Conservation (phyloP, 2,797 vertebrate species). For the Megaceryle alcyon region DNA sequence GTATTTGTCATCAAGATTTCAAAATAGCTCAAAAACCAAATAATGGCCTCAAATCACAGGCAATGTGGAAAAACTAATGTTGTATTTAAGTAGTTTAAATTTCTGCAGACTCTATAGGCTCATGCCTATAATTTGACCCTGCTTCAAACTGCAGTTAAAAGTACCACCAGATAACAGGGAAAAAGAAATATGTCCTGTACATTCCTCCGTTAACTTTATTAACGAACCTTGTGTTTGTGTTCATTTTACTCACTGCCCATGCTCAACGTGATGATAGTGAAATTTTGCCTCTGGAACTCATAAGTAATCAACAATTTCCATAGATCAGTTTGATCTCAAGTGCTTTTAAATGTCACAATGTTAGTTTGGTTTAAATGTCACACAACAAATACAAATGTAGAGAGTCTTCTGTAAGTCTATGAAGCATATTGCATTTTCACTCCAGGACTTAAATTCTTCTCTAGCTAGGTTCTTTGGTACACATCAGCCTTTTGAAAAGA, state of each 20-base stretch:
- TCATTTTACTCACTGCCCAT: neutral
- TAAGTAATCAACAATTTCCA: neutral
- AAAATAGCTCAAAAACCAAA: neutral
- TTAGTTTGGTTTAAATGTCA: neutral
- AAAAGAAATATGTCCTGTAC: accelerated
- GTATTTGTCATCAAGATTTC: neutral
- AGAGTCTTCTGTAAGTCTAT: neutral
- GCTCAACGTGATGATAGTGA: neutral
- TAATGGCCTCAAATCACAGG: neutral
- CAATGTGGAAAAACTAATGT: neutral
- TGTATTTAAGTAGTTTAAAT: neutral
- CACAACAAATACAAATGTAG: neutral
- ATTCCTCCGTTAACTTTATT: neutral
- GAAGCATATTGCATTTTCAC: neutral
- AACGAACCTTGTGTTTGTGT: neutral
- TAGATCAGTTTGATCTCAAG: neutral
- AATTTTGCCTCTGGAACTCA: neutral
- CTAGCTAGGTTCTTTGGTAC: neutral
- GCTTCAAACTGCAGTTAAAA: neutral
- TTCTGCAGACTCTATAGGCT: neutral
- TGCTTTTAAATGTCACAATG: neutral
- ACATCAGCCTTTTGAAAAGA: neutral
- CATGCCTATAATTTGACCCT: neutral
- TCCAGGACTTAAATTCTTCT: neutral
- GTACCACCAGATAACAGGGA: neutral